Base-by-base conservation (phyloP, 2,113 vertebrate species). In the Cettia cetti region DNA sequence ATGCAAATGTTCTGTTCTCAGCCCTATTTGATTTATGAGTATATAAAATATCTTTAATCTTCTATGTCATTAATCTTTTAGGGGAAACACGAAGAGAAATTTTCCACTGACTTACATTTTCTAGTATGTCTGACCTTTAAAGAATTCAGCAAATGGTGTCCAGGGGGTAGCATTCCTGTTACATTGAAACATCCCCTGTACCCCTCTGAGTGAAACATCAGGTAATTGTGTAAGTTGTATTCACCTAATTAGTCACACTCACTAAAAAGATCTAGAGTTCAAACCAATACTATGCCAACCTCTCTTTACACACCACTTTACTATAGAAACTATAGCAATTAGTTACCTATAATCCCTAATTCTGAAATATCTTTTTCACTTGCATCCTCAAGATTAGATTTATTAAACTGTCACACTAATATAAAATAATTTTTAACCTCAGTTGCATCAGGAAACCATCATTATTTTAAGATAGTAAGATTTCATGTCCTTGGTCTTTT, bases 21-120 rank as follows among this genome's bases (percentile, higher is more conserved):
- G 42, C 11, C 21, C 30, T 74, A 45, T 89, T 80, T 72, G 35
- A 90, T 88, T 92, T 89, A 92, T 59, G 57, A 21, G 12, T 61
- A 47, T 35, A 39, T 54, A 56, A 24, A 61, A 22, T 52, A 84
- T 39, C 59, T 89, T 53, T 57, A 40, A 23, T 61, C n/a, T 87
- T 69, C 47, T 28, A 3, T 18, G 5, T 13, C 37, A 31, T 85
- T 82, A 63, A 78, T 75, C 59, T 89, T 90, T 37, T 31, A 59
- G 68, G 35, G 18, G 15, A 80, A 94, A 86, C 68, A 59, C 3
- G 3, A 33, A 52, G 7, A 57, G 33, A 77, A 68, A 70, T 68
- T 81, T 89, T 94, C 68, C 75, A 71, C 45, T 64, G 76, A 61
- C 26, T 91, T 75, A 27, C 1, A 31, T 80, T 81, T 31, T 81